Evolutionary conservation across 2,797 vertebrate species (phyloP), one percentile per base, ranked within the genome.

Genomic region (Enoplosus armatus): DNA sequence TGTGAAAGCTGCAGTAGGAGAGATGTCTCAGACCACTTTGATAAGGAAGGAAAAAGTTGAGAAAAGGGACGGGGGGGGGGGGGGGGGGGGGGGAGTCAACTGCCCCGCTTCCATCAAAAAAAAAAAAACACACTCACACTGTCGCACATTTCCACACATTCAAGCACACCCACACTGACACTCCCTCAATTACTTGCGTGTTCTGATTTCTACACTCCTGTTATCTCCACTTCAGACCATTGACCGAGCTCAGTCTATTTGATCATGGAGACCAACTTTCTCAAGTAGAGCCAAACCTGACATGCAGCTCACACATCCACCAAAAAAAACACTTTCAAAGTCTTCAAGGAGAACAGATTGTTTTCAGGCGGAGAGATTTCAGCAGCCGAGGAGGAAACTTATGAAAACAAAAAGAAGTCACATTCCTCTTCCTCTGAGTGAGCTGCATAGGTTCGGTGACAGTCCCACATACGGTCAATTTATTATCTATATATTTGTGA

Each of bases 21-120:
- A 67, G 31, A 54, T 0, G 37, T 82, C 78, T 83, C 85, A 35
- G 45, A 75, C 80, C 75, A 71, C 61, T 85, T 82, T 80, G 81
- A 77, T 37, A 31, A 62, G 56, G 72, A 64, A 84, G 24, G 61
- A 24, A 51, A 1, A 43, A 65, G 73, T 41, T 37, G 37, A 70
- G 48, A 63, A 55, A 53, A 3, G 16, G 8, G 14, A n/a, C n/a
- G n/a, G n/a, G n/a, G n/a, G n/a, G n/a, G n/a, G n/a, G n/a, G n/a
- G n/a, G n/a, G n/a, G n/a, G n/a, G n/a, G n/a, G n/a, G n/a, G n/a
- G n/a, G n/a, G n/a, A n/a, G n/a, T n/a, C n/a, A n/a, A 66, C 56
- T 72, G 54, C n/a, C 55, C 58, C 1, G 2, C 50, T 66, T 84
- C 24, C 22, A 75, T 81, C 74, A 54, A 63, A 76, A 63, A 62